These are phyloP conservation scores for Caenorhabditis sulstoni DNA, from an alignment of 2,888 invertebrate species.

Conservation along the genomic window DNA sequence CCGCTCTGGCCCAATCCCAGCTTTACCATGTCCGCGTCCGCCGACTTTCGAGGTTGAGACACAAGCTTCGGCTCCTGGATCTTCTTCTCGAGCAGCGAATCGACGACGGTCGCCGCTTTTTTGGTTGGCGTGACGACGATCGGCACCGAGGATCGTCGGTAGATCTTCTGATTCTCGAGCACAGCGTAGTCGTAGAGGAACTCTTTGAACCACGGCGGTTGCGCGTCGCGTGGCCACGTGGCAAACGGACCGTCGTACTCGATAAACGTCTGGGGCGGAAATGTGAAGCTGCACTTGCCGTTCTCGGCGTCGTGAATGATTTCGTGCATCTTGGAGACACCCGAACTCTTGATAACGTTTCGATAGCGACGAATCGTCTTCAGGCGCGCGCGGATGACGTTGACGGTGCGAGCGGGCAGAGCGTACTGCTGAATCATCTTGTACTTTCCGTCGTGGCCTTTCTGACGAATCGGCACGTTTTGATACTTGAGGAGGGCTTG, in stretches of 20 bases:
- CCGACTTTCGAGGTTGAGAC: too few species aligned
- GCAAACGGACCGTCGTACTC: conserved; percentile 1
- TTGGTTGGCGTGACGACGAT: conserved; percentile 30
- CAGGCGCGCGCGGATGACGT: conserved; percentile 42
- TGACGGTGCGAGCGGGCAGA: conserved; percentile 30
- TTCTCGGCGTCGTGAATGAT: conserved; percentile 54
- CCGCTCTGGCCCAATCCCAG: too few species aligned
- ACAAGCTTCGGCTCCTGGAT: too few species aligned
- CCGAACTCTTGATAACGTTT: neutral
- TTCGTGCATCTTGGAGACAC: conserved; percentile 30
- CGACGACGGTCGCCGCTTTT: neutral
- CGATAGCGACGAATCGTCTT: conserved; percentile 32
- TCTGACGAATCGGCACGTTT: conserved; percentile 42
- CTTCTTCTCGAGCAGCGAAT: too few species aligned
- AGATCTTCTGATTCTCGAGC: conserved; percentile 20
- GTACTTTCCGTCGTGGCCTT: conserved; percentile 26
- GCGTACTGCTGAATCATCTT: conserved; percentile 35
- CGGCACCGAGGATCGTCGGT: neutral
- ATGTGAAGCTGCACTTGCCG: conserved; percentile 26
- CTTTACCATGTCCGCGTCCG: too few species aligned
- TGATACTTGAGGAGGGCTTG: conserved; percentile 45
- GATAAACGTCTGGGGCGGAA: neutral
- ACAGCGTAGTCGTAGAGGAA: conserved; percentile 23
- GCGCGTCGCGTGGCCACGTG: conserved; percentile 33
- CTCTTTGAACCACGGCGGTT: conserved; percentile 35